These are phyloP conservation scores for Himalopsyche phryganea DNA, from an alignment of 1,140 invertebrate species.

Conservation along the genomic window DNA sequence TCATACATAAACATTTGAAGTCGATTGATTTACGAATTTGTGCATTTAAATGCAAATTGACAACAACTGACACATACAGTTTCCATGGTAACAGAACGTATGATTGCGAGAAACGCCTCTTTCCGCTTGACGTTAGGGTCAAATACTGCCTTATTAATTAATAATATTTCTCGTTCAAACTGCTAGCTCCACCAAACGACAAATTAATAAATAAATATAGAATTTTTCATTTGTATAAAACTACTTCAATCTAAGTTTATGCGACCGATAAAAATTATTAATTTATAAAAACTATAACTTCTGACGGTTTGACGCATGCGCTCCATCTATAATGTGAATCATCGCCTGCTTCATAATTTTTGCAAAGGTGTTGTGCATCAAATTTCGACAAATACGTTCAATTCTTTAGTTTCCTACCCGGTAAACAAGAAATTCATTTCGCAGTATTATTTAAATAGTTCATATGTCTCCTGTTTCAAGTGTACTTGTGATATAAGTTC, in stretches of 20 bases:
- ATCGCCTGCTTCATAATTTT: conserved; percentile 14
- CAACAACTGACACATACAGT: background rate
- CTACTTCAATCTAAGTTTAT: background rate
- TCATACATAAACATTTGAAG: background rate
- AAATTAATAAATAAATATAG: conserved; percentile 13
- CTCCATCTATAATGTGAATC: conserved; percentile 21
- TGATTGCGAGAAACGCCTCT: conserved; percentile 28
- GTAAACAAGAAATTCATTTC: too few species aligned
- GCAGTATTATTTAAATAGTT: too few species aligned
- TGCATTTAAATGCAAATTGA: conserved; percentile 2
- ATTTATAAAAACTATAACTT: conserved; percentile 2
- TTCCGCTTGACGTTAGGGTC: conserved; percentile 10
- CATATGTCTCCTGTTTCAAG: too few species aligned
- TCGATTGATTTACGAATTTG: too few species aligned
- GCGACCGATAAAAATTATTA: background rate
- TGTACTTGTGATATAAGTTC: too few species aligned
- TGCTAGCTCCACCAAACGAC: too few species aligned
- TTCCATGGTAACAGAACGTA: conserved; percentile 25
- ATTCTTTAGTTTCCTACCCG: too few species aligned
- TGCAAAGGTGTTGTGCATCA: conserved; percentile 6
- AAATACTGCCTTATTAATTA: conserved; percentile 10
- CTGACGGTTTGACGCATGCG: conserved; percentile 18
- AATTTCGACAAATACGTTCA: too few species aligned
- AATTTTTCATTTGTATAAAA: too few species aligned
- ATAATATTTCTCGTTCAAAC: too few species aligned